Evolutionary conservation across 35 echinoderm and acorn worm species (phyloP).

Genomic region (Chiridota heheva): DNA sequence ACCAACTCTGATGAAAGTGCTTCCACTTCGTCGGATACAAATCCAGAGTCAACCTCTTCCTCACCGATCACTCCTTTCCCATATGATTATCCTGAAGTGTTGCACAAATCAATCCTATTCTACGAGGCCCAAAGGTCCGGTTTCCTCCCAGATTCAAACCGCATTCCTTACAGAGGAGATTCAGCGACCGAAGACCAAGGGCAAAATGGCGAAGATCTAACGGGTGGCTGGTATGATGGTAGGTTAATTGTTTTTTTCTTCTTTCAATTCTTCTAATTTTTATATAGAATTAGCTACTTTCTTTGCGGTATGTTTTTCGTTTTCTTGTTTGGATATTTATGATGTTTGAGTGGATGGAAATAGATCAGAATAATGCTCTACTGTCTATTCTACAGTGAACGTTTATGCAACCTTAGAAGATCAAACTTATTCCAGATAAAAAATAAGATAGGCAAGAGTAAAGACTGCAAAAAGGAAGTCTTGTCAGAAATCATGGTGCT

Average conservation of each 20-base stretch:
- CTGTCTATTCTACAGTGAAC: too few relatives aligned
- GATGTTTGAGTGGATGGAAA: too few relatives aligned
- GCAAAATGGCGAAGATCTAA: slow-evolving; percentile 40
- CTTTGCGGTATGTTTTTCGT: too few relatives aligned
- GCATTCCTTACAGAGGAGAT: slow-evolving; percentile 48
- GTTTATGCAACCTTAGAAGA: too few relatives aligned
- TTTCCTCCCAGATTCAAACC: slow-evolving; percentile 17
- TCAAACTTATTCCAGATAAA: too few relatives aligned
- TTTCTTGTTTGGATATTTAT: too few relatives aligned
- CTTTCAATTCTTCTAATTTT: background rate
- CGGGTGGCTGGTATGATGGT: slow-evolving; percentile 85
- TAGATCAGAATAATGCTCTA: too few relatives aligned
- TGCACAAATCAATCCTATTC: slow-evolving; percentile 72
- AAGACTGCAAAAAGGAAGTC: too few relatives aligned
- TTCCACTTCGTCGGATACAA: background rate
- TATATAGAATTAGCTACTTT: too few relatives aligned
- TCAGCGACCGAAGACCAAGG: slow-evolving; percentile 30
- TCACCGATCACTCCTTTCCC: background rate
- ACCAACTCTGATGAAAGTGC: background rate
- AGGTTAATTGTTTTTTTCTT: background rate
- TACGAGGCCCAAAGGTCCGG: slow-evolving; percentile 83
- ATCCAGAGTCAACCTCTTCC: background rate
- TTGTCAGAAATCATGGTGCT: too few relatives aligned
- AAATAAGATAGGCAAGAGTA: too few relatives aligned
- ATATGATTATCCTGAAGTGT: slow-evolving; percentile 51